These are phyloP conservation scores for Dichetophora obliterata DNA, from an alignment of 2,888 invertebrate species.

Conservation along the genomic window DNA sequence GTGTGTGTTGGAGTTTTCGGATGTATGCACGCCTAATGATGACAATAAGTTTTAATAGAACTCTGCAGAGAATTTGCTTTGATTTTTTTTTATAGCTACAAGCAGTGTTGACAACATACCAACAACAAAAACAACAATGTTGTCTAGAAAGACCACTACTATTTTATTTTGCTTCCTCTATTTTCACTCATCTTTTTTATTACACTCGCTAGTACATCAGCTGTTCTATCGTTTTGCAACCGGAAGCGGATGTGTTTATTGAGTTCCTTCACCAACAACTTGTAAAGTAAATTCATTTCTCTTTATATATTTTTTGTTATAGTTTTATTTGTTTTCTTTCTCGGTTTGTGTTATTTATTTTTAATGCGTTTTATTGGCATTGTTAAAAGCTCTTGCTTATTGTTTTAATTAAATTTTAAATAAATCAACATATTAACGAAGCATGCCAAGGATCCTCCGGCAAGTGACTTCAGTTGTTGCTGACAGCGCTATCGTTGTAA, in stretches of 20 bases:
- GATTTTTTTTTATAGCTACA: not conserved
- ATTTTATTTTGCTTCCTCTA: not conserved
- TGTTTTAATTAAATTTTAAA: not conserved
- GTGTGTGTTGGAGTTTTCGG: not conserved
- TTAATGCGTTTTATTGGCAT: not conserved
- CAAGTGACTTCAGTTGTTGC: too few relatives aligned
- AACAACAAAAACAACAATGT: not conserved
- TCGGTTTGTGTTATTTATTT: too few relatives aligned
- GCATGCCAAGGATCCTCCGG: too few relatives aligned
- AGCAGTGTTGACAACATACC: not conserved
- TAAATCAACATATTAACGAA: not conserved
- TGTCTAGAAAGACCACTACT: not conserved
- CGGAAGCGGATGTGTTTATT: constrained; percentile 14
- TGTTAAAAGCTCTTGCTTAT: not conserved
- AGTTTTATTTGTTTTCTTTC: too few relatives aligned
- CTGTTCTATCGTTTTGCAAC: not conserved
- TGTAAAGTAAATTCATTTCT: too few relatives aligned
- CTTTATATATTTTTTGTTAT: too few relatives aligned
- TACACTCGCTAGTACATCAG: not conserved
- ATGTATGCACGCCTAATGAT: not conserved
- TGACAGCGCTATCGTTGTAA: too few relatives aligned
- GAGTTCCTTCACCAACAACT: not conserved
- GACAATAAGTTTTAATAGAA: not conserved
- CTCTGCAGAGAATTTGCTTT: not conserved
- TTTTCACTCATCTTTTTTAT: not conserved